These are phyloP conservation scores for Narcine bancroftii DNA, from an alignment of 2,113 vertebrate species.

Conservation along the genomic window DNA sequence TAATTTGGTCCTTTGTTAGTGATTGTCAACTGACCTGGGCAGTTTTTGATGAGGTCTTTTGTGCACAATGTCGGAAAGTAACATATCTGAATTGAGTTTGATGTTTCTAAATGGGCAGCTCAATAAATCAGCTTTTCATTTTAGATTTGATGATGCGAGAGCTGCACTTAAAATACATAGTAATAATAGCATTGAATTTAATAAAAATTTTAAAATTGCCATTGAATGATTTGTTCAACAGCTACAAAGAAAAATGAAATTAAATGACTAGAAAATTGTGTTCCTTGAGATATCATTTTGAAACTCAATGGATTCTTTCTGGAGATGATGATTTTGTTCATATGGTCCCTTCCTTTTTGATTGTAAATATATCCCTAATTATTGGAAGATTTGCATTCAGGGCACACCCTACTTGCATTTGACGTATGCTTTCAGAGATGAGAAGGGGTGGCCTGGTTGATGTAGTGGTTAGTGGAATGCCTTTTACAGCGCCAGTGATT, in stretches of 20 bases:
- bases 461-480: no score
- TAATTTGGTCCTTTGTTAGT: background rate
- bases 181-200: background rate
- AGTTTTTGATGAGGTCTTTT: background rate
- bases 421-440: background rate
- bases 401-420: background rate
- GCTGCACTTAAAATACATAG: background rate
- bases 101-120: constrained; percentile 4
- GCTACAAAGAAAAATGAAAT: background rate
- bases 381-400: background rate
- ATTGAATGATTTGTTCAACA: background rate
- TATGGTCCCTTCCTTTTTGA: background rate
- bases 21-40: background rate
- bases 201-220: background rate
- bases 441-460: no score
- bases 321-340: background rate
- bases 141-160: background rate
- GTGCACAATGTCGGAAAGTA: background rate
- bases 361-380: background rate
- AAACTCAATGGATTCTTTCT: background rate
- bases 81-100: background rate
- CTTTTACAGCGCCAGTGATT: no score
- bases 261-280: background rate
- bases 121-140: constrained; percentile 19
- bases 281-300: background rate